Conservation (phyloP, 2,888 invertebrate genomes). For the Pheosia tremula region DNA sequence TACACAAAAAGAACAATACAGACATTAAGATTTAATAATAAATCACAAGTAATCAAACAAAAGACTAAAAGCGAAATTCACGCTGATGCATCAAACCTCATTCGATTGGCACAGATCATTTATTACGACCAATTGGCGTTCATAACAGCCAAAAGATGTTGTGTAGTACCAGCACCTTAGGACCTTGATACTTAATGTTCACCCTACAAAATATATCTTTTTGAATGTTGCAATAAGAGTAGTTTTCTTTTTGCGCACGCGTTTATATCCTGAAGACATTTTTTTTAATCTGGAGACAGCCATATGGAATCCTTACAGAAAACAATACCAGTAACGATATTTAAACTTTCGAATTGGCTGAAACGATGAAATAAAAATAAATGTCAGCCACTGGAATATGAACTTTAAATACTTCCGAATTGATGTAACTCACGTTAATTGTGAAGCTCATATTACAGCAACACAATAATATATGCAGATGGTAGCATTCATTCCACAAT, state of each 20-base stretch:
- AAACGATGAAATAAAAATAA: constrained; percentile 27
- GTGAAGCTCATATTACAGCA: neutral
- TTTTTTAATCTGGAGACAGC: constrained; percentile 26
- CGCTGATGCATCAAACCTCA: constrained; percentile 30
- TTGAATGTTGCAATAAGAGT: constrained; percentile 63
- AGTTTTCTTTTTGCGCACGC: constrained; percentile 59
- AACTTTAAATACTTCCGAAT: constrained; percentile 28
- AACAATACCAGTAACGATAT: constrained; percentile 32
- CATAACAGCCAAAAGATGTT: constrained; percentile 35
- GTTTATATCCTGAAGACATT: constrained; percentile 46
- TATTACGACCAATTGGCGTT: constrained; percentile 43
- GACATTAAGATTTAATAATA: constrained; percentile 33
- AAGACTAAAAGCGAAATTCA: constrained; percentile 15
- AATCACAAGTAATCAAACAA: constrained; percentile 28
- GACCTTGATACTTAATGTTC: constrained; percentile 53
- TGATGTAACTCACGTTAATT: constrained; percentile 13
- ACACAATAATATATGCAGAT: constrained; percentile 6
- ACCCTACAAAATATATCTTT: constrained; percentile 57
- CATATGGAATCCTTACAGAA: constrained; percentile 30
- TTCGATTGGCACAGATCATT: constrained; percentile 44
- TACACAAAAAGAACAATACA: constrained; percentile 22
- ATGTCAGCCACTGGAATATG: constrained; percentile 16
- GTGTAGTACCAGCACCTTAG: constrained; percentile 48
- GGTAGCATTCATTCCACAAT: neutral
- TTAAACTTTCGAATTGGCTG: constrained; percentile 30